A percentile compares a stretch with the other conserved stretches of the same genome.
Evolutionary conservation across 2,888 invertebrate genomes (phyloP).

Genomic region (Pyrrhia umbra): DNA sequence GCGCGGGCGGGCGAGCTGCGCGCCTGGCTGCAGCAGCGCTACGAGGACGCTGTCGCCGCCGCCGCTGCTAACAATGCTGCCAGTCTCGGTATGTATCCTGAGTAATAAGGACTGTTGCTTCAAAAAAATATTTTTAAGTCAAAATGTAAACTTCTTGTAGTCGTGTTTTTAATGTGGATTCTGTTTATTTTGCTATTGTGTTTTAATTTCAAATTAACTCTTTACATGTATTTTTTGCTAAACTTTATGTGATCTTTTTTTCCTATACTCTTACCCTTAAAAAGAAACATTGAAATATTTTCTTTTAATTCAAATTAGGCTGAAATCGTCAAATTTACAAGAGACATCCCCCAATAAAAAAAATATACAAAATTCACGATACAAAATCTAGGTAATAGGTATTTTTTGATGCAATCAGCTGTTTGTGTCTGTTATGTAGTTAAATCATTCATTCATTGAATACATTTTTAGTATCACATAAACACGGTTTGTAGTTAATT

Average conservation of each 20-base stretch:
- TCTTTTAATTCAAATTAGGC: too few relatives aligned
- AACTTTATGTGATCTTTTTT: too few relatives aligned
- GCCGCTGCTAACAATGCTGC: slow-evolving; percentile 86
- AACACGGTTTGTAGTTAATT: not conserved
- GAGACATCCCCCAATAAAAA: too few relatives aligned
- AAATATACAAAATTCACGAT: too few relatives aligned
- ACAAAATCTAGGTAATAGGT: not conserved
- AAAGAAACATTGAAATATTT: too few relatives aligned
- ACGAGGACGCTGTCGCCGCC: slow-evolving; percentile 96
- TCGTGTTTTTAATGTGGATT: too few relatives aligned
- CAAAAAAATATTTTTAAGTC: not conserved
- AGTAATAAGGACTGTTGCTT: not conserved
- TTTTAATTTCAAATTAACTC: too few relatives aligned
- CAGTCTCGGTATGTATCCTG: slow-evolving; percentile 71
- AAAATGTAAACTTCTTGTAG: too few relatives aligned
- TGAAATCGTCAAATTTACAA: too few relatives aligned
- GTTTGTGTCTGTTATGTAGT: not conserved
- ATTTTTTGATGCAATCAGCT: not conserved
- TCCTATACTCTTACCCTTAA: too few relatives aligned
- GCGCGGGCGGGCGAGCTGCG: slow-evolving; percentile 93
- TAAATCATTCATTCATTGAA: not conserved
- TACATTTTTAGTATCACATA: not conserved
- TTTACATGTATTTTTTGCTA: too few relatives aligned
- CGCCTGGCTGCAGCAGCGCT: slow-evolving; percentile 94
- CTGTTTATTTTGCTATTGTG: too few relatives aligned